Percentiles rank a stretch among this genome's conserved stretches.
Evolutionary conservation across 2,113 vertebrate genomes (phyloP).

Genomic region (Poeciliopsis occidentalis): DNA sequence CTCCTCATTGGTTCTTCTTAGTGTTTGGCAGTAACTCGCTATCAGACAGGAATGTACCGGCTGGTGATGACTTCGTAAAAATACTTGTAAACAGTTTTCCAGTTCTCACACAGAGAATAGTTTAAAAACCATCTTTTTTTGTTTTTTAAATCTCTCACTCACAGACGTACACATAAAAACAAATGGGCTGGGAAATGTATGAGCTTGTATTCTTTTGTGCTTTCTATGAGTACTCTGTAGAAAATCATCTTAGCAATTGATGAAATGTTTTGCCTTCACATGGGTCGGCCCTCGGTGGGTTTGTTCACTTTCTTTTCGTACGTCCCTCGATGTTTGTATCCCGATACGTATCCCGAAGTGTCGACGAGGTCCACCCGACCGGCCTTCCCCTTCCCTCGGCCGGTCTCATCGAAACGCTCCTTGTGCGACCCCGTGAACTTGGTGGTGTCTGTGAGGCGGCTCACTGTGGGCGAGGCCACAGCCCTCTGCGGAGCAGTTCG

Average conservation of each 20-base stretch:
- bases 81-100: slow-evolving; percentile 84
- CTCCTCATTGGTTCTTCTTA: slow-evolving; percentile 55
- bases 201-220: slow-evolving; percentile 74
- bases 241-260: slow-evolving; percentile 65
- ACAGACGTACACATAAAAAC: slow-evolving; percentile 29
- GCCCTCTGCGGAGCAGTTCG: slow-evolving; percentile 81
- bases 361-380: slow-evolving; percentile 93
- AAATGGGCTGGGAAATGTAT: slow-evolving; percentile 67
- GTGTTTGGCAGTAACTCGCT: slow-evolving; percentile 70
- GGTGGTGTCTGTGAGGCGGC: slow-evolving; percentile 92
- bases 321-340: slow-evolving; percentile 94
- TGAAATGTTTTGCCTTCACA: slow-evolving; percentile 66
- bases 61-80: slow-evolving; percentile 78
- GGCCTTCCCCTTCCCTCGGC: slow-evolving; percentile 92
- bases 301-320: slow-evolving; percentile 94
- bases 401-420: slow-evolving; percentile 91
- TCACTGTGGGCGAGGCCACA: slow-evolving; percentile 91
- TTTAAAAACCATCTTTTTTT: slow-evolving; percentile 39
- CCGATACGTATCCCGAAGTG: slow-evolving; percentile 91
- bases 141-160: slow-evolving; percentile 39
- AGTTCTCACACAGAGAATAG: slow-evolving; percentile 79
- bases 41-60: slow-evolving; percentile 81
- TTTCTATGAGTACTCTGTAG: slow-evolving; percentile 66
- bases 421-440: slow-evolving; percentile 97
- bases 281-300: slow-evolving; percentile 65